phyloP scores from a whole-genome alignment of 2,113 vertebrate species.

The Beaufortia kweichowensis region DNA sequence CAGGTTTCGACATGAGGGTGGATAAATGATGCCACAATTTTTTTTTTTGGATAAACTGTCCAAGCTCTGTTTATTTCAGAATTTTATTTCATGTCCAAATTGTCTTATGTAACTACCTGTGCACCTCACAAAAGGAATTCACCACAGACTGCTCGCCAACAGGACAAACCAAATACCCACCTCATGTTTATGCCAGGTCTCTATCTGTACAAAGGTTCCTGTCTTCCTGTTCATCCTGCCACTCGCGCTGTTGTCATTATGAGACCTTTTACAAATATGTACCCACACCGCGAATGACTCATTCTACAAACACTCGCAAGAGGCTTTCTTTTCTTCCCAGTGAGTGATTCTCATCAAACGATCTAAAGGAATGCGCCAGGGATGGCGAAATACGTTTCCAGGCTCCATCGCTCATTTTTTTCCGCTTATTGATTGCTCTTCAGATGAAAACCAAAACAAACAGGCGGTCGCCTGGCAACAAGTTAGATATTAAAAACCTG shows the following conservation, averaged over 20 bases:
- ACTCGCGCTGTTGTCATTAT: constrained; percentile 56
- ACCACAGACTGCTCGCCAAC: not conserved
- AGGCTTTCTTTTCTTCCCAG: not conserved
- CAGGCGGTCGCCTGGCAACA: constrained; percentile 37
- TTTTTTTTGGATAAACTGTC: too few species aligned
- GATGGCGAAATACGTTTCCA: constrained; percentile 47
- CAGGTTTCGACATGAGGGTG: too few species aligned
- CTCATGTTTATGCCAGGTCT: not conserved
- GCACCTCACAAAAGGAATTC: not conserved
- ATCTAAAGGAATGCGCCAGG: constrained; percentile 53
- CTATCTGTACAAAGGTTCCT: constrained; percentile 54
- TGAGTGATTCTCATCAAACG: constrained; percentile 56
- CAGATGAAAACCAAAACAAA: constrained; percentile 51
- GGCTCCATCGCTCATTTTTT: constrained; percentile 10
- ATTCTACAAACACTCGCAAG: constrained; percentile 59
- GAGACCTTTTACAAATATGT: constrained; percentile 61
- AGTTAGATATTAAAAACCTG: constrained; percentile 48
- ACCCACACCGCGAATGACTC: constrained; percentile 60
- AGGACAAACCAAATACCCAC: not conserved
- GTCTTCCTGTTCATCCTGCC: constrained; percentile 59
- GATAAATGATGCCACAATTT: too few species aligned
- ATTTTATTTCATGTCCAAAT: not conserved
- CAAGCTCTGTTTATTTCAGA: too few species aligned
- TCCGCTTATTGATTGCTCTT: constrained; percentile 40
- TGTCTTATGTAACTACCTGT: not conserved